Percentiles rank a stretch among this genome's conserved stretches.
Evolutionary conservation across 2,888 invertebrate genomes (phyloP).

Genomic region (Melipona beecheii): DNA sequence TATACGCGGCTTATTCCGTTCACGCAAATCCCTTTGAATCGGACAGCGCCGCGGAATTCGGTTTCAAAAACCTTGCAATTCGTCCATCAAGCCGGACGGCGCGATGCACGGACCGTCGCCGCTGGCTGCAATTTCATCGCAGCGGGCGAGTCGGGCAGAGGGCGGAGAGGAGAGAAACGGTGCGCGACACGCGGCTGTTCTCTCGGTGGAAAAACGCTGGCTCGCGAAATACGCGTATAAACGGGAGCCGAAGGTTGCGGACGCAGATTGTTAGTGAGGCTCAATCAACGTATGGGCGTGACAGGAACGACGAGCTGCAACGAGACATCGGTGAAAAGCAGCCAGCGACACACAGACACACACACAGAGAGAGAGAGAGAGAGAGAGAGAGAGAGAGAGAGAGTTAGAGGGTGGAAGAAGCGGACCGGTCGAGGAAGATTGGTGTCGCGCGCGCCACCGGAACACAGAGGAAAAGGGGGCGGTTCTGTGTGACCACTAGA

Average conservation of each 20-base stretch:
- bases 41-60: slow-evolving; percentile 33
- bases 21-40: slow-evolving; percentile 36
- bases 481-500: slow-evolving; percentile 76
- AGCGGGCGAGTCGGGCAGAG: not conserved
- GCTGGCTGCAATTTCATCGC: slow-evolving; percentile 31
- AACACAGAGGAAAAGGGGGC: slow-evolving; percentile 60
- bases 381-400: no score
- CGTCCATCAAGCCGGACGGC: slow-evolving; percentile 35
- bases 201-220: slow-evolving; percentile 31
- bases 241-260: slow-evolving; percentile 54
- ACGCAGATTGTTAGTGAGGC: slow-evolving; percentile 56
- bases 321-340: slow-evolving; percentile 55
- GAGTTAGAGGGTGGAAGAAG: slow-evolving; percentile 12
- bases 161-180: not conserved
- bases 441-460: slow-evolving; percentile 36
- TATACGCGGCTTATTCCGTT: slow-evolving; percentile 24
- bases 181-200: not conserved
- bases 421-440: slow-evolving; percentile 31
- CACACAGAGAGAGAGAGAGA: no score
- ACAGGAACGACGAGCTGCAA: slow-evolving; percentile 53
- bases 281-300: slow-evolving; percentile 65
- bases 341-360: not conserved
- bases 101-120: slow-evolving; percentile 19
- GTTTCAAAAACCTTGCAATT: slow-evolving; percentile 50
- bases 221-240: slow-evolving; percentile 29